phyloP scores from a whole-genome alignment of 64 coral and sea anemone genomes.

The Anthopleura sola region DNA sequence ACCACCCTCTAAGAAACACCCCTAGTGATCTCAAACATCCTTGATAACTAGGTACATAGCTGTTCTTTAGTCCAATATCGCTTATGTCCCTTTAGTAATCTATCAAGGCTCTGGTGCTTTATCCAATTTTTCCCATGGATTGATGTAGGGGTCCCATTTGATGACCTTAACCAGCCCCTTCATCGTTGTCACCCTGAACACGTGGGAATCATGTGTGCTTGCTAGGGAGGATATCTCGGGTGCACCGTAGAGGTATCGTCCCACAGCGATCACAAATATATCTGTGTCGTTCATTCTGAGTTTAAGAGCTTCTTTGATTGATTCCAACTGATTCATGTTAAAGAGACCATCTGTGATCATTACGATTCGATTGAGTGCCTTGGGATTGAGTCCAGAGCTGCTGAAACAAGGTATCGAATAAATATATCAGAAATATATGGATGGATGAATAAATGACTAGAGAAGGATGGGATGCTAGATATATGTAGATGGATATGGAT shows the following conservation, averaged over 20 bases:
- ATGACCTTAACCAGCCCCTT: not conserved
- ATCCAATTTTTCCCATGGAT: constrained; percentile 1
- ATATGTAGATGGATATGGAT: no score
- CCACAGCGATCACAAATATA: constrained; percentile 25
- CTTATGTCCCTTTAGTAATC: no score
- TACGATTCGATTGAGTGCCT: constrained; percentile 16
- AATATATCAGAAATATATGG: no score
- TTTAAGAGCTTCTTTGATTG: not conserved
- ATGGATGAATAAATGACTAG: no score
- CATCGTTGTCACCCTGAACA: constrained; percentile 14
- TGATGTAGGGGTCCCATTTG: constrained; percentile 5
- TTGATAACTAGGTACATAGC: no score
- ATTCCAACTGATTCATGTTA: not conserved
- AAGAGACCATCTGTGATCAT: constrained; percentile 20
- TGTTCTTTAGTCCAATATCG: no score
- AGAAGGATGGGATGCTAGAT: no score
- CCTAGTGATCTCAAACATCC: no score
- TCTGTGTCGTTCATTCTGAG: constrained; percentile 21
- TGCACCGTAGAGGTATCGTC: constrained; percentile 5
- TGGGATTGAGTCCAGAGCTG: constrained; percentile 14
- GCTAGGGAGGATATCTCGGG: constrained; percentile 11
- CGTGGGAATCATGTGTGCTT: not conserved
- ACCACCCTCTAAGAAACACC: no score
- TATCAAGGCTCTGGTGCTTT: not conserved
- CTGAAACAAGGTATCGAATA: not conserved